A percentile compares a stretch with the other conserved stretches of the same genome.
Evolutionary conservation across 2,113 vertebrate genomes (phyloP).

Genomic region (Gnathonemus echidnorhynchus): DNA sequence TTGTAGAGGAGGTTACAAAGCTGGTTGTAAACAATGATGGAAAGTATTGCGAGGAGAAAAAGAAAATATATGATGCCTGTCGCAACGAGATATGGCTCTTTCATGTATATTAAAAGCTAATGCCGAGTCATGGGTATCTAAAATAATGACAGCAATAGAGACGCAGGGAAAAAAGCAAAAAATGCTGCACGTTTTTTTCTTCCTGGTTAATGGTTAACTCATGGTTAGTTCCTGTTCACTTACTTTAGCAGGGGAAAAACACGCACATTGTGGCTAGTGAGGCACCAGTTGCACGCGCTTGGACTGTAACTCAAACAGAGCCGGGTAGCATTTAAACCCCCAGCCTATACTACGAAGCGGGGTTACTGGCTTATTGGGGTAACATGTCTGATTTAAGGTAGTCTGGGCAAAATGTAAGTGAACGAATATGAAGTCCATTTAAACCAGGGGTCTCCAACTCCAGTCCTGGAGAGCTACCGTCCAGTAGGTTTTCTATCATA

Average conservation of each 20-base stretch:
- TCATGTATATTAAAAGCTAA: neutral
- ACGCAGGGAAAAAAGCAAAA: neutral
- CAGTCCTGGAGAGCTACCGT: too few relatives aligned
- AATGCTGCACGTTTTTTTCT: neutral
- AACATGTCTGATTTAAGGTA: too few relatives aligned
- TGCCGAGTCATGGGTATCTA: neutral
- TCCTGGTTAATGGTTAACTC: neutral
- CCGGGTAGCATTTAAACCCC: neutral
- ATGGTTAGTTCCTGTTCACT: neutral
- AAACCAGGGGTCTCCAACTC: too few relatives aligned
- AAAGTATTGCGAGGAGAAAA: neutral
- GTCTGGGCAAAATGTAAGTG: too few relatives aligned
- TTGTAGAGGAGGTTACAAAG: neutral
- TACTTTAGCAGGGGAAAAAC: neutral
- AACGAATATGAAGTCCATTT: too few relatives aligned
- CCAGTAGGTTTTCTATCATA: too few relatives aligned
- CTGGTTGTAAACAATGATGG: neutral
- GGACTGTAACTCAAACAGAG: neutral
- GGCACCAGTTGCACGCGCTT: neutral
- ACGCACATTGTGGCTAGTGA: neutral
- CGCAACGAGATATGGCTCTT: neutral
- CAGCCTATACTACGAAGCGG: neutral
- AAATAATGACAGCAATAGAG: neutral
- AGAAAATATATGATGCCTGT: neutral
- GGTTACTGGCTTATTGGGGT: too few relatives aligned